Percentiles rank a stretch among this genome's conserved stretches.
Conservation (phyloP, 2,797 vertebrate species). For the Momotus momota region DNA sequence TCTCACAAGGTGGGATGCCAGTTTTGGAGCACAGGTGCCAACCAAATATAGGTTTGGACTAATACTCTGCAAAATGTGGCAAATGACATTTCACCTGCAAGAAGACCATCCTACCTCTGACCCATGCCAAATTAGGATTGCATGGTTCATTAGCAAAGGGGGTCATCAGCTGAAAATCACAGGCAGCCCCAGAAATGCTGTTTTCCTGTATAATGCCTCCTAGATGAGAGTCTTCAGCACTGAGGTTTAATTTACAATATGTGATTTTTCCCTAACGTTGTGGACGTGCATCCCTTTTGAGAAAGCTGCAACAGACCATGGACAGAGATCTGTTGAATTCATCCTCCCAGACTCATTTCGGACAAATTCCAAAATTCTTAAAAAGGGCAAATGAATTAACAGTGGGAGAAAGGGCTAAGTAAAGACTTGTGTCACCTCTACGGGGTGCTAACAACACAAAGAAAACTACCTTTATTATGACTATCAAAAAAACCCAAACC, state of each 20-base stretch:
- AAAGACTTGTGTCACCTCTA: slow-evolving; percentile 4
- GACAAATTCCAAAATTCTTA: slow-evolving; percentile 4
- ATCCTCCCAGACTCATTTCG: neutral
- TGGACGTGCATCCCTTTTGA: neutral
- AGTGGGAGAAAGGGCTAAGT: neutral
- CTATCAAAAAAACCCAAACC: neutral
- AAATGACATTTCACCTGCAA: slow-evolving; percentile 62
- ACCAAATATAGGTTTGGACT: slow-evolving; percentile 58
- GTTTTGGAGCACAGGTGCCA: slow-evolving; percentile 56
- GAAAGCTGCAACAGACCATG: slow-evolving; percentile 26
- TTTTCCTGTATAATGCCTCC: neutral
- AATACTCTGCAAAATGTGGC: slow-evolving; percentile 67
- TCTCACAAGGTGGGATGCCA: slow-evolving; percentile 60
- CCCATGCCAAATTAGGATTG: slow-evolving; percentile 54
- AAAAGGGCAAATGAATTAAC: neutral
- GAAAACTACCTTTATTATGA: neutral
- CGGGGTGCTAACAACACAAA: neutral
- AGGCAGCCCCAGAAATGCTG: slow-evolving; percentile 46
- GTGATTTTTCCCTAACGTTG: slow-evolving; percentile 1
- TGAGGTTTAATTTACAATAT: slow-evolving; percentile 1
- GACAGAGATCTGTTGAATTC: slow-evolving; percentile 40
- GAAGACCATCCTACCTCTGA: slow-evolving; percentile 7
- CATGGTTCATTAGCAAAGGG: slow-evolving; percentile 65
- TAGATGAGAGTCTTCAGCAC: neutral
- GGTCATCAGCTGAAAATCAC: slow-evolving; percentile 55